A percentile compares a stretch with the other conserved stretches of the same genome.
These are phyloP conservation scores for Dendronephthya gigantea DNA, from an alignment of 64 coral and sea anemone genomes.

Conservation along the genomic window DNA sequence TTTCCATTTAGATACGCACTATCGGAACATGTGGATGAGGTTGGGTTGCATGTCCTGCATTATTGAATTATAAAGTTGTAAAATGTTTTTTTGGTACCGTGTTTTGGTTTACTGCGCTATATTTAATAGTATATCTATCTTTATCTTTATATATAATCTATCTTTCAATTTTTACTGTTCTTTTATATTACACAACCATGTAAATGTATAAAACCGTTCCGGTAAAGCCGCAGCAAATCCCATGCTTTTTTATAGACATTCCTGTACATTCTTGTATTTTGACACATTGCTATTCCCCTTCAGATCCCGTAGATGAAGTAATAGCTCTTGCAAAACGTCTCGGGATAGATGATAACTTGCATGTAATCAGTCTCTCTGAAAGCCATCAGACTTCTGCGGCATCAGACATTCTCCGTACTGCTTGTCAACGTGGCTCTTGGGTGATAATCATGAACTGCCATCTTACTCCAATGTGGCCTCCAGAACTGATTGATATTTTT, in stretches of 20 bases:
- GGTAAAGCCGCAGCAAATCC: too few species aligned
- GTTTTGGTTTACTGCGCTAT: too few species aligned
- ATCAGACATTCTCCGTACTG: neutral
- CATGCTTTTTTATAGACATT: neutral
- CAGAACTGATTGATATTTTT: neutral
- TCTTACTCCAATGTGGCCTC: neutral
- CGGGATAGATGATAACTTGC: neutral
- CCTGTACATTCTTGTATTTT: neutral
- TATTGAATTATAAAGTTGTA: too few species aligned
- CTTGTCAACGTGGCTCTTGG: constrained; percentile 5
- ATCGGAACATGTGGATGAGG: neutral
- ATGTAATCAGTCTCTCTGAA: neutral
- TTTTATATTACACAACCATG: too few species aligned
- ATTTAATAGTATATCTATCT: too few species aligned
- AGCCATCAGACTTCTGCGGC: neutral
- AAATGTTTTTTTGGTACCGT: too few species aligned
- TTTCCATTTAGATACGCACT: neutral
- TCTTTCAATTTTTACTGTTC: too few species aligned
- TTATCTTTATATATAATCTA: too few species aligned
- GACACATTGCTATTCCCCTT: neutral
- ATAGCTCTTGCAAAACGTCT: neutral
- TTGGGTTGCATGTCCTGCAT: too few species aligned
- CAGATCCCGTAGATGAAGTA: neutral
- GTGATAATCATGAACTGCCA: neutral
- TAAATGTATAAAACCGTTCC: too few species aligned